These are phyloP conservation scores for Drosophila varians DNA, from an alignment of 1,140 invertebrate species.

Conservation along the genomic window DNA sequence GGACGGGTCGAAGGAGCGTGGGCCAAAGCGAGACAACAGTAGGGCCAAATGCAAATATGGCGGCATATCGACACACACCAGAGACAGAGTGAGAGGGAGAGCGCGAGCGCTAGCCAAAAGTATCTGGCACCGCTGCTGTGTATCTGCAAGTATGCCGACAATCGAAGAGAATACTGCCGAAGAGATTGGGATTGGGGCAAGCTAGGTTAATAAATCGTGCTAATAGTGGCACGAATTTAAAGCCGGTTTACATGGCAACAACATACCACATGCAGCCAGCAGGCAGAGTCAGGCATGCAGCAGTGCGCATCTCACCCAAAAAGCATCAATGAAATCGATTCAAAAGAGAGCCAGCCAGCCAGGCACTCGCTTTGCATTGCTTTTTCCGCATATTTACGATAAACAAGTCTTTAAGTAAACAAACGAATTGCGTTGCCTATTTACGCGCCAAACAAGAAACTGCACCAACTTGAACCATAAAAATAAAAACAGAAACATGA, in stretches of 20 bases:
- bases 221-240: slow-evolving; percentile 82
- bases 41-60: slow-evolving; percentile 74
- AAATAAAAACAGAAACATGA: background rate
- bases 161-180: slow-evolving; percentile 18
- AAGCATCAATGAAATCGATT: slow-evolving; percentile 68
- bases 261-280: slow-evolving; percentile 17
- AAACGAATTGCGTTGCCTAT: slow-evolving; percentile 39
- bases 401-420: slow-evolving; percentile 45
- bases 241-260: slow-evolving; percentile 68
- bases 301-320: slow-evolving; percentile 20
- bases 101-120: slow-evolving; percentile 25
- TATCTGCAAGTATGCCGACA: slow-evolving; percentile 70
- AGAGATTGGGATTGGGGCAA: slow-evolving; percentile 20
- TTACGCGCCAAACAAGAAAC: slow-evolving; percentile 36
- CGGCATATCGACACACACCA: slow-evolving; percentile 70
- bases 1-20: slow-evolving; percentile 10
- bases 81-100: slow-evolving; percentile 16
- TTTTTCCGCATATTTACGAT: slow-evolving; percentile 36
- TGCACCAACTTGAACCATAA: slow-evolving; percentile 3
- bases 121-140: slow-evolving; percentile 45
- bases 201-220: slow-evolving; percentile 80
- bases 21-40: slow-evolving; percentile 62
- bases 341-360: slow-evolving; percentile 11
- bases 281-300: slow-evolving; percentile 16
- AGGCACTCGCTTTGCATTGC: background rate